These are phyloP conservation scores for Cossypha niveicapilla DNA, from an alignment of 2,797 vertebrate species.

Conservation along the genomic window DNA sequence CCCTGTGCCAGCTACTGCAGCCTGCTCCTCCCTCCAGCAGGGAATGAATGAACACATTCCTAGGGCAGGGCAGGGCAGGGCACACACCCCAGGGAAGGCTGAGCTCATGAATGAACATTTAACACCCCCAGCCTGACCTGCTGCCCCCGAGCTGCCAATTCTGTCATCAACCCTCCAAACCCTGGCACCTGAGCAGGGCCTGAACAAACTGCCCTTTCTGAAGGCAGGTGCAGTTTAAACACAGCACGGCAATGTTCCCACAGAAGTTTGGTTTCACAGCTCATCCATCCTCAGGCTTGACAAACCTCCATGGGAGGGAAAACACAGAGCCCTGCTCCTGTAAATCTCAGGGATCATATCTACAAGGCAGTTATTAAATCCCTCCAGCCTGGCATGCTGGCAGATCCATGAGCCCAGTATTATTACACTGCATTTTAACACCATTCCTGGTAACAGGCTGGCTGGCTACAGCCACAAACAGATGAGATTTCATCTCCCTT, in stretches of 20 bases:
- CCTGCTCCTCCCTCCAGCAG: not conserved
- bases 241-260: not conserved
- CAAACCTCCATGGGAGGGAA: not conserved
- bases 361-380: not conserved
- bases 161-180: not conserved
- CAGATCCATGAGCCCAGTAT: not conserved
- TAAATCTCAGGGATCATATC: not conserved
- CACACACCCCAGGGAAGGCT: fast-evolving
- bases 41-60: not conserved
- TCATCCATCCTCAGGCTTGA: not conserved
- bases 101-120: not conserved
- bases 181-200: not conserved
- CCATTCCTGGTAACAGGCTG: not conserved
- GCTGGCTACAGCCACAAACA: not conserved
- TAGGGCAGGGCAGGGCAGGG: not conserved
- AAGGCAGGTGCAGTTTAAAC: not conserved
- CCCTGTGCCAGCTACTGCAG: not conserved
- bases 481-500: not conserved
- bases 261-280: not conserved
- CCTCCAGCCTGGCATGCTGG: not conserved
- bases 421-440: not conserved
- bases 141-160: not conserved
- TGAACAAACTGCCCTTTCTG: not conserved
- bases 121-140: not conserved
- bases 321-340: not conserved